These are phyloP conservation scores for Papilio machaon DNA, from an alignment of 1,140 invertebrate species.

Conservation along the genomic window DNA sequence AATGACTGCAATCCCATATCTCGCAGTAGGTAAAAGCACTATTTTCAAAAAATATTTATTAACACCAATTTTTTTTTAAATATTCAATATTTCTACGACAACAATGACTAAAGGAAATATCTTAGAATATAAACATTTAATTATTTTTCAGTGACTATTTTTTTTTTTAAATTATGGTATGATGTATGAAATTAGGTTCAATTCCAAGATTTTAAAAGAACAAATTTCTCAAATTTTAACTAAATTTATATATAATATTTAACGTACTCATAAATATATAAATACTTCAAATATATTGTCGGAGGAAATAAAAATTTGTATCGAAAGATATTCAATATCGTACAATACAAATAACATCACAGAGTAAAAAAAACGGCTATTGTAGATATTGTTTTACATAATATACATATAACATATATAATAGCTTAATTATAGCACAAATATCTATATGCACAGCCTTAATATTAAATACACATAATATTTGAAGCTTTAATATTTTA, in stretches of 20 bases:
- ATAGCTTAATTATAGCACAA: slow-evolving; percentile 33
- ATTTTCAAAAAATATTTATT: slow-evolving; percentile 2
- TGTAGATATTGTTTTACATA: neutral
- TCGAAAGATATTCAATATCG: neutral
- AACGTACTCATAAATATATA: neutral
- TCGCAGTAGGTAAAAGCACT: neutral
- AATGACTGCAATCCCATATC: neutral
- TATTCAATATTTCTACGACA: neutral
- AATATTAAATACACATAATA: slow-evolving; percentile 22
- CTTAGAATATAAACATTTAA: neutral
- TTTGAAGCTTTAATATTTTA: slow-evolving; percentile 26
- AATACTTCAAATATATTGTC: neutral
- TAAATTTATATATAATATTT: neutral
- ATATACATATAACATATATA: neutral
- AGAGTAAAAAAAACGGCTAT: neutral
- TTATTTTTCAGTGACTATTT: neutral
- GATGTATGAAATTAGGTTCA: neutral
- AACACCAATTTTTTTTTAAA: neutral
- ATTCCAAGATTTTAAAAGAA: neutral
- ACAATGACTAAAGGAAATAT: neutral
- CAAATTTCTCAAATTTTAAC: neutral
- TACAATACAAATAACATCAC: neutral
- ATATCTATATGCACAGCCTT: slow-evolving; percentile 41
- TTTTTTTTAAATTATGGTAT: neutral
- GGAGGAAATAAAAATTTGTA: neutral